Percentiles rank a stretch among this genome's conserved stretches.
These are phyloP conservation scores for Tragelaphus strepsiceros DNA, from an alignment of 2,113 vertebrate genomes.

Conservation along the genomic window DNA sequence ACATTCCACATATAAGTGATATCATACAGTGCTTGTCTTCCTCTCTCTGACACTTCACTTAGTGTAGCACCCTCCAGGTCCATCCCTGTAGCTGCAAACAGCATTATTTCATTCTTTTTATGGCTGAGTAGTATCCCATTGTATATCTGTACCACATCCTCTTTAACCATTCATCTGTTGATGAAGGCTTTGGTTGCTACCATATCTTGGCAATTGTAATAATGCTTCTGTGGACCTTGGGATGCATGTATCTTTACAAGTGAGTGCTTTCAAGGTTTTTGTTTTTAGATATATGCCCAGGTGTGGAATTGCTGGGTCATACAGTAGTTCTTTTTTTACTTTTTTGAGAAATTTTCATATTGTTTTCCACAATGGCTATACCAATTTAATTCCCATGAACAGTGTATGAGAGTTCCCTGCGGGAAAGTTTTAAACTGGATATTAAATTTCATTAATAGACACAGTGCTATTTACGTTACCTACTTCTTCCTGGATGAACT, in stretches of 20 bases:
- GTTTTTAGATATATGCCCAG: background rate
- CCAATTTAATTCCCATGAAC: background rate
- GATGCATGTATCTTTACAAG: background rate
- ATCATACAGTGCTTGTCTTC: background rate
- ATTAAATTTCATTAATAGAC: background rate
- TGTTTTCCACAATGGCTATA: background rate
- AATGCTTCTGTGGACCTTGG: background rate
- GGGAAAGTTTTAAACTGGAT: background rate
- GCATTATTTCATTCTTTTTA: background rate
- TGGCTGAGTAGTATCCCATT: background rate
- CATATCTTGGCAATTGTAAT: background rate
- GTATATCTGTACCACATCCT: background rate
- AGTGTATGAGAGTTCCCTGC: background rate
- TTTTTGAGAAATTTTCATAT: background rate
- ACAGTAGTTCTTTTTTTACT: background rate
- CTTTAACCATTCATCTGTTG: background rate
- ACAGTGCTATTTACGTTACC: background rate
- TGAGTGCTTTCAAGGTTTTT: background rate
- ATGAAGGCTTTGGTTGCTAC: background rate
- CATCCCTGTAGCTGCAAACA: background rate
- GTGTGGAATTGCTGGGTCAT: background rate
- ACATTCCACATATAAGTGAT: background rate
- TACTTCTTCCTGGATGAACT: background rate
- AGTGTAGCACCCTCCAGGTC: background rate
- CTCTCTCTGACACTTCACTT: background rate